Percentiles rank a stretch among this genome's conserved stretches.
Conservation (phyloP, 1,140 invertebrate genomes). For the Brachionus plicatilis region DNA sequence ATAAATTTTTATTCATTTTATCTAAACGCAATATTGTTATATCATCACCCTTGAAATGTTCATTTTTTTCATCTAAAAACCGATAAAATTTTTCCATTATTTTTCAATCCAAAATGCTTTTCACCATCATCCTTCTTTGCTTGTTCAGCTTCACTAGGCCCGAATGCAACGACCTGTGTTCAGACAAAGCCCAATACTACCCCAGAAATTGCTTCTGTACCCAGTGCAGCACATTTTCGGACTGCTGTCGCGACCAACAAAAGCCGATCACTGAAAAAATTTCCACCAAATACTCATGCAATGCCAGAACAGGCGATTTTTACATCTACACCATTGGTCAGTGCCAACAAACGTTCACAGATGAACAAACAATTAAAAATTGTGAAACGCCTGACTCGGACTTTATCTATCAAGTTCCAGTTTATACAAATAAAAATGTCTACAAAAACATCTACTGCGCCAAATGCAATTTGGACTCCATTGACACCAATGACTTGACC, state of each 20-base stretch:
- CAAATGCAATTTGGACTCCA: background rate
- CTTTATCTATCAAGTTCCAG: background rate
- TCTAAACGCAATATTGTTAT: background rate
- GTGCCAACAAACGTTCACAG: background rate
- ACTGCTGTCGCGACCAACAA: background rate
- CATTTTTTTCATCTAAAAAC: background rate
- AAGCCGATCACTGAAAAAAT: background rate
- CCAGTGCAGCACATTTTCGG: background rate
- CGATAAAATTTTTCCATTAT: background rate
- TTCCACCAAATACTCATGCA: background rate
- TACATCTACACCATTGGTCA: background rate
- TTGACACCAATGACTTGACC: background rate
- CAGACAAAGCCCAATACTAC: background rate
- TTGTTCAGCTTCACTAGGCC: background rate
- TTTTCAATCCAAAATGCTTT: slow-evolving; percentile 9
- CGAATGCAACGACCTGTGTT: background rate
- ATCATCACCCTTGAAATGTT: background rate
- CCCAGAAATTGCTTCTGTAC: background rate
- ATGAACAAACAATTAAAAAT: background rate
- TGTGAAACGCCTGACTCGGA: background rate
- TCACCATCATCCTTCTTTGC: background rate
- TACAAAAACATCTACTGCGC: slow-evolving; percentile 7
- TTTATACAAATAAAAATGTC: background rate
- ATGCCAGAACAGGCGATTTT: background rate
- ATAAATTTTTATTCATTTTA: background rate